phyloP scores from a whole-genome alignment of 2,888 invertebrate genomes.

The Polietes domitor region DNA sequence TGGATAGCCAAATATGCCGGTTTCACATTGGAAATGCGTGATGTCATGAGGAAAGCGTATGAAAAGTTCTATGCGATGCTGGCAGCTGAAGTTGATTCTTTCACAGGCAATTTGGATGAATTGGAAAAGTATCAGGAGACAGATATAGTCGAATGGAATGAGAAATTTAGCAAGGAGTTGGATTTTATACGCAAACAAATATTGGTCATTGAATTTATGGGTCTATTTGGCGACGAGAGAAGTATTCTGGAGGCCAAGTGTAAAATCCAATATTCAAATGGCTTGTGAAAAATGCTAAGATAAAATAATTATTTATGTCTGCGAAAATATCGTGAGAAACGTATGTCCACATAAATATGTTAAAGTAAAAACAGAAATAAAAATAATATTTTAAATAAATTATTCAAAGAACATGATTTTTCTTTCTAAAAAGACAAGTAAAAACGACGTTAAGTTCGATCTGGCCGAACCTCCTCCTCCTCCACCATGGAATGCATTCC shows the following conservation, averaged over 20 bases:
- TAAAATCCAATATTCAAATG: background rate
- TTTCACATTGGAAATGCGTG: background rate
- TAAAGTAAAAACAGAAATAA: too few species aligned
- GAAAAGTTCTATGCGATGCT: background rate
- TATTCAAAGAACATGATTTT: too few species aligned
- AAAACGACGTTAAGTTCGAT: too few species aligned
- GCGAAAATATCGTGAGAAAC: too few species aligned
- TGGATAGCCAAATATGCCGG: background rate
- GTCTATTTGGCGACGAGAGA: background rate
- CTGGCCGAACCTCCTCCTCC: too few species aligned
- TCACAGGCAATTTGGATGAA: background rate
- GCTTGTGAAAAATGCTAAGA: background rate
- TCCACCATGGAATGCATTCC: too few species aligned
- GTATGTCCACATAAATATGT: too few species aligned
- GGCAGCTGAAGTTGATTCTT: background rate
- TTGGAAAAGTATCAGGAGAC: background rate
- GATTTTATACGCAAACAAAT: background rate
- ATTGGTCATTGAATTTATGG: constrained; percentile 16
- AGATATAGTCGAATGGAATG: background rate
- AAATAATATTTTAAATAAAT: too few species aligned
- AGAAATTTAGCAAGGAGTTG: background rate
- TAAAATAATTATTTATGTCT: too few species aligned
- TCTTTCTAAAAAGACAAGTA: too few species aligned
- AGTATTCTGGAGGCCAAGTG: background rate
- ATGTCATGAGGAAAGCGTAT: background rate